These are phyloP conservation scores for Centropristis striata DNA, from an alignment of 2,113 vertebrate genomes.

Conservation along the genomic window DNA sequence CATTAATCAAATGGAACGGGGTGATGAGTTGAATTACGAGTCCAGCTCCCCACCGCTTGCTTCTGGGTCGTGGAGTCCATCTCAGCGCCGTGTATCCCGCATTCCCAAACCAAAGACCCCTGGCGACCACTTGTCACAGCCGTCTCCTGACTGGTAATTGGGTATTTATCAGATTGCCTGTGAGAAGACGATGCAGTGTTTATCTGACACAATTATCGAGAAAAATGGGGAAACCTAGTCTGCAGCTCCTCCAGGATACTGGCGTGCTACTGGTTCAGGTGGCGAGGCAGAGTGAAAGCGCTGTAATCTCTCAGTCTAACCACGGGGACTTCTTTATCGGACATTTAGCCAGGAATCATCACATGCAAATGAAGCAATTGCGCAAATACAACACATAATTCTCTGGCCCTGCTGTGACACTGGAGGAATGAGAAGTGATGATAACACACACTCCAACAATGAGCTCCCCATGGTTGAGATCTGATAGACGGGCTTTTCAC, in stretches of 20 bases:
- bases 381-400: slow-evolving; percentile 66
- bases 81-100: slow-evolving; percentile 31
- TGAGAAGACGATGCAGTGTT: slow-evolving; percentile 85
- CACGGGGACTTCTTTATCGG: slow-evolving; percentile 40
- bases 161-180: slow-evolving; percentile 96
- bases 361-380: slow-evolving; percentile 76
- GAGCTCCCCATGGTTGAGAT: slow-evolving; percentile 53
- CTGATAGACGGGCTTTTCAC: slow-evolving; percentile 66
- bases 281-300: not conserved
- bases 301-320: slow-evolving; percentile 13
- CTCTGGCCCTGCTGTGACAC: slow-evolving; percentile 47
- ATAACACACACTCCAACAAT: slow-evolving; percentile 59
- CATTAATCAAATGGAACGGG: slow-evolving; percentile 85
- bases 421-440: slow-evolving; percentile 53
- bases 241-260: slow-evolving; percentile 43
- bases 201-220: slow-evolving; percentile 94
- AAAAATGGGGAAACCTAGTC: slow-evolving; percentile 53
- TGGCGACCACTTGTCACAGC: slow-evolving; percentile 67
- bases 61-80: slow-evolving; percentile 67
- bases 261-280: slow-evolving; percentile 14
- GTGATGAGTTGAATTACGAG: slow-evolving; percentile 81
- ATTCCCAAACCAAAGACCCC: slow-evolving; percentile 41
- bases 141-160: slow-evolving; percentile 92
- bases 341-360: slow-evolving; percentile 45
- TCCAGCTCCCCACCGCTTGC: slow-evolving; percentile 62